Base-by-base conservation (phyloP, 1,140 invertebrate genomes). In the Zophobas morio region DNA sequence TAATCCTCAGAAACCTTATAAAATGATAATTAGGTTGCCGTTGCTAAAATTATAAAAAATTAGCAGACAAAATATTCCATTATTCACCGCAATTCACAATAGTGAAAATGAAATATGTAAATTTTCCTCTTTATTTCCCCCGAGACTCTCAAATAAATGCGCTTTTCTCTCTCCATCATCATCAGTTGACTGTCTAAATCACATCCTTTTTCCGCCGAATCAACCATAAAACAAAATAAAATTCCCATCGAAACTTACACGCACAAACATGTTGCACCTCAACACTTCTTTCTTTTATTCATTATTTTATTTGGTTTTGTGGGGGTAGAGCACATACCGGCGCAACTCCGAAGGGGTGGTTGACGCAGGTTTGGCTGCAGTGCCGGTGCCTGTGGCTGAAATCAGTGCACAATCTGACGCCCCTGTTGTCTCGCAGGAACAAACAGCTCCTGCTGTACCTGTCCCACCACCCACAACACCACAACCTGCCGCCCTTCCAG, bases 301-400 rank as follows among this genome's bases (percentile, higher is more conserved):
- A 51, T 78, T 78, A 47, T 76, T 77, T 78, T 79, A 72, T 79
- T 79, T 81, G 49, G 40, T 75, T 81, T 82, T 81, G 80, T 81
- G 81, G 81, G 82, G 78, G 36, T 80, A 86, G 85, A 85, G 84
- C 82, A 86, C 85, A 70, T 86, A 86, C 81, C 85, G 85, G 57
- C 85, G 85, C 81, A 86, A 86, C 83, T 85, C 85, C 78, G 85
- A 86, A 80, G 85, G 84, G 79, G 85, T 85, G 78, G 85, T 86
- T 76, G 85, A 86, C 81, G 82, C 84, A 70, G 84, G 84, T 79
- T 80, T 84, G 81, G 81, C 83, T 75, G 82, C 80, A 75, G 84
- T 86, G 81, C 85, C 85, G 78, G 84, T 86, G 78, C 85, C 85
- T 80, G 84, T 85, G 70, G 81, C 81, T 76, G 83, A 84, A 83